phyloP scores from a whole-genome alignment of 2,113 vertebrate genomes.

The Egretta garzetta region DNA sequence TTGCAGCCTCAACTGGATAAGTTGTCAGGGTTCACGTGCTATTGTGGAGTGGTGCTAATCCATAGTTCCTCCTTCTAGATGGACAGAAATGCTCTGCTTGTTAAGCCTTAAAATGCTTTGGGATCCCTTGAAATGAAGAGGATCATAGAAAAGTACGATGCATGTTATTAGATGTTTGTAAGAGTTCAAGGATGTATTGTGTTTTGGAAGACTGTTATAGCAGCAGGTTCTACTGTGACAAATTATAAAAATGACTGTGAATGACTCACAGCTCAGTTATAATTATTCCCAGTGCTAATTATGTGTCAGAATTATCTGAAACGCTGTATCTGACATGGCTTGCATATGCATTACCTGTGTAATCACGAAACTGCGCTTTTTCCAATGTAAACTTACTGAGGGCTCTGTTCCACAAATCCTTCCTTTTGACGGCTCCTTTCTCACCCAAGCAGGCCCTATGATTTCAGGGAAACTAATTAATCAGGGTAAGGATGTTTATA shows the following conservation, averaged over 20 bases:
- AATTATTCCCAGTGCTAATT: slow-evolving; percentile 7
- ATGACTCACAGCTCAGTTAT: neutral
- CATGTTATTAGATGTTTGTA: neutral
- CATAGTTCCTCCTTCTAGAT: neutral
- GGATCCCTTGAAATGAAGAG: neutral
- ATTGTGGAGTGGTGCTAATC: neutral
- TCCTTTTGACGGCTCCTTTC: neutral
- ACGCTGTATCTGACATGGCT: neutral
- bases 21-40: neutral
- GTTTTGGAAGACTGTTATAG: neutral
- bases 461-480: neutral
- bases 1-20: neutral
- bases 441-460: neutral
- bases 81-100: neutral
- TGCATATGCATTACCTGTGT: neutral
- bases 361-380: neutral
- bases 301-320: neutral
- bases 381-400: neutral
- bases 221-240: neutral
- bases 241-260: neutral
- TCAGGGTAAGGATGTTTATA: neutral
- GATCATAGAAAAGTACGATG: neutral
- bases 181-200: neutral
- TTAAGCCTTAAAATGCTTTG: neutral
- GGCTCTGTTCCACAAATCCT: neutral